Base-by-base conservation (phyloP, 2,888 invertebrate species). In the Ochropleura leucogaster region DNA sequence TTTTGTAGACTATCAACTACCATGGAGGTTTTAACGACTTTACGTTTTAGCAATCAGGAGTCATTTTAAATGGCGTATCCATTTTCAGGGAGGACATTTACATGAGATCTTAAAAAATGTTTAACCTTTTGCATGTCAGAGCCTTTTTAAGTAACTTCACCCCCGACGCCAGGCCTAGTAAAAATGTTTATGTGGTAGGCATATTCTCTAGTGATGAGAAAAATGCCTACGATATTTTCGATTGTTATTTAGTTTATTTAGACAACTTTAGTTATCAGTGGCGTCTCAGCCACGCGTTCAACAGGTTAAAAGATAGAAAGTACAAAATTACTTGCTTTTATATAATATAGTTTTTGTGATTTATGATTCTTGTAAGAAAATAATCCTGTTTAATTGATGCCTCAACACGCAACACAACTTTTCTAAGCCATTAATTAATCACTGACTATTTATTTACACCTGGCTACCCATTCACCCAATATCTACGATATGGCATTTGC, bases 401-500 rank as follows among this genome's bases (percentile, higher is more conserved):
- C 42, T 64, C 20, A 55, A 76, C 67, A 53, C 59, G 53, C 55
- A 53, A 77, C 6, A 77, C 40, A 55, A 66, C 51, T 78, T 78
- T 83, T 68, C 64, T 30, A 65, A 83, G 46, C 30, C 30, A 67
- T 70, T 55, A 79, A 72, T 72, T 68, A 83, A 79, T 70, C 53
- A 55, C 55, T 30, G 40, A 47, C 55, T 67, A 83, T 80, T 60
- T 66, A 71, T 63, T 59, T 67, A 14, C 53, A 60, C 47, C 65
- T 40, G 30, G n/a, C 30, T 79, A 71, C 42, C 53, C 40, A 73
- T 76, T 80, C 72, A 80, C 49, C 74, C 49, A 80, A 80, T 63
- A 74, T 77, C 62, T n/a, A 74, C 47, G 44, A 74, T 44, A 65
- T 47, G 55, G 51, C 49, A 85, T 64, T 74, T 72, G 79, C 85